Conservation (phyloP, 2,797 vertebrate genomes). For the Chelon labrosus region DNA sequence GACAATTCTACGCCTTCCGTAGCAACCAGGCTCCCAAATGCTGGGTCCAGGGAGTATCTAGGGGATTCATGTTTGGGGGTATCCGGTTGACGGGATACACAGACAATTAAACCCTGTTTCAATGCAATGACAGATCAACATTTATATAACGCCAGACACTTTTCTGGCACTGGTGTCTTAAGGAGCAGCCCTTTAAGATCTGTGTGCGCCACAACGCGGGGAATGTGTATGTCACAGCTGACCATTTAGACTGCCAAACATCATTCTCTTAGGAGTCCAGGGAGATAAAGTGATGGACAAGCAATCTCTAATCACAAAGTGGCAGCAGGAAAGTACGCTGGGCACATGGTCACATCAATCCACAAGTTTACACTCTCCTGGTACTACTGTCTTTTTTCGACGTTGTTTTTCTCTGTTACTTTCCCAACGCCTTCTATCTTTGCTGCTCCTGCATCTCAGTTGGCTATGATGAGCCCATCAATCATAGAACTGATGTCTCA, state of each 20-base stretch:
- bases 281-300: constrained; percentile 29
- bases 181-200: constrained; percentile 19
- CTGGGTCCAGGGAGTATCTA: constrained; percentile 5
- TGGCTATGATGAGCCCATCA: not conserved
- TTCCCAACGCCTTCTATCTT: not conserved
- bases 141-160: not conserved
- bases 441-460: not conserved
- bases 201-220: constrained; percentile 1
- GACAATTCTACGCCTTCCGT: not conserved
- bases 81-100: constrained; percentile 3
- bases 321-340: constrained; percentile 1
- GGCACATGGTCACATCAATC: constrained; percentile 11
- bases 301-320: constrained; percentile 42
- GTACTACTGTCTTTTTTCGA: not conserved
- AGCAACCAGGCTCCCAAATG: constrained; percentile 2
- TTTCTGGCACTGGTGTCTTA: constrained; percentile 6
- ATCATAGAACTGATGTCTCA: not conserved
- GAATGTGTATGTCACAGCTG: constrained; percentile 21
- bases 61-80: not conserved
- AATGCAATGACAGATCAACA: not conserved
- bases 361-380: constrained; percentile 7
- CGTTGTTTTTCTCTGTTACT: not conserved
- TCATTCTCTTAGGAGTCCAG: constrained; percentile 16
- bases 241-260: constrained; percentile 36
- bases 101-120: constrained; percentile 7